A percentile compares a stretch with the other conserved stretches of the same genome.
Evolutionary conservation across 2,888 invertebrate species (phyloP).

Genomic region (Heliconius sara): DNA sequence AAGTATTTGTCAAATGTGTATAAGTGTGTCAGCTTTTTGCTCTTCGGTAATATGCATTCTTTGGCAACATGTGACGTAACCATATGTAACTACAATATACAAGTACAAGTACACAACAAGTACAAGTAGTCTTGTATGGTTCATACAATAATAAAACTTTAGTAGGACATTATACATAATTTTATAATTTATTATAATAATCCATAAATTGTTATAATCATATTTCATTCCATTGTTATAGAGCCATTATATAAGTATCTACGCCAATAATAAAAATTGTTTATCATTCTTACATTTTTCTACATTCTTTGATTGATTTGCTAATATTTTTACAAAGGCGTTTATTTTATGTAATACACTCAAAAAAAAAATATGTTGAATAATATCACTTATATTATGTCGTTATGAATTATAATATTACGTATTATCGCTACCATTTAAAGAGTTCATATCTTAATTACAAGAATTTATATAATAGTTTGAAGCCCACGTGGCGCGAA

Average conservation of each 20-base stretch:
- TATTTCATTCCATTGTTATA: neutral
- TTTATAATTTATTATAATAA: neutral
- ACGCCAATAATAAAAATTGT: neutral
- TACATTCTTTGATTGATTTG: conserved; percentile 11
- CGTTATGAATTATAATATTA: neutral
- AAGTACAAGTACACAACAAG: too few species aligned
- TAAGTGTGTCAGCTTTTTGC: conserved; percentile 23
- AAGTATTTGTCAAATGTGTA: conserved; percentile 3
- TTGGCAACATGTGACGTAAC: conserved; percentile 24
- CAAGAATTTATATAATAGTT: too few species aligned
- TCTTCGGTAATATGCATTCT: conserved; percentile 5
- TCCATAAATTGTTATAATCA: neutral
- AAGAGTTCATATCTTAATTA: neutral
- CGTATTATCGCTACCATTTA: neutral
- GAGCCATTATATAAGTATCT: neutral
- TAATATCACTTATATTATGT: conserved; percentile 7
- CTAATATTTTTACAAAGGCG: conserved; percentile 23
- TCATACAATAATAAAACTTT: neutral
- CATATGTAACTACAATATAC: neutral
- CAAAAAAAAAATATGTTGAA: neutral
- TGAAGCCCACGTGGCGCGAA: too few species aligned
- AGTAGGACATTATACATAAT: neutral
- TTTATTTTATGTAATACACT: neutral
- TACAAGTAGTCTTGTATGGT: neutral
- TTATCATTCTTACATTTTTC: neutral